Percentiles rank a stretch among this genome's conserved stretches.
Evolutionary conservation across 1,140 invertebrate species (phyloP).

Genomic region (Diorhabda carinulata): DNA sequence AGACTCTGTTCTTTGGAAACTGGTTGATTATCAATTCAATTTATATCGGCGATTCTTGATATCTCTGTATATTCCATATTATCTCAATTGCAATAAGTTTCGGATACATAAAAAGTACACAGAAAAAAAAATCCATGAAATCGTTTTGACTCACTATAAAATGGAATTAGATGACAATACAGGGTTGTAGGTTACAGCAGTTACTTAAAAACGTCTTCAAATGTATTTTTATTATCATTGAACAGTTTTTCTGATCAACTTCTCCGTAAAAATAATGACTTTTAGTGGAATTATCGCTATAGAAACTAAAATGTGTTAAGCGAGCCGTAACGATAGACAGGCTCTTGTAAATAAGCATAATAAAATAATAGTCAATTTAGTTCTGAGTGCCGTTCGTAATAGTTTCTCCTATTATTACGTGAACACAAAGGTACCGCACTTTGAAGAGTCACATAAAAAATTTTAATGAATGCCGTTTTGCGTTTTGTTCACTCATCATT

Average conservation of each 20-base stretch:
- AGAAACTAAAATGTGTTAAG: neutral
- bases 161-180: neutral
- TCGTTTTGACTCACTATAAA: no score
- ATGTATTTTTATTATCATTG: neutral
- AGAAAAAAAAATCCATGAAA: no score
- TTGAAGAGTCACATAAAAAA: neutral
- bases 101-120: no score
- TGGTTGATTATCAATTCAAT: no score
- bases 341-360: neutral
- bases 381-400: neutral
- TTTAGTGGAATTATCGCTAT: neutral
- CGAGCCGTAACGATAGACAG: neutral
- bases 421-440: neutral
- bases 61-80: no score
- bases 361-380: slow-evolving; percentile 3
- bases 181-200: neutral
- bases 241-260: neutral
- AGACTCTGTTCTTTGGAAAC: no score
- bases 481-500: no score
- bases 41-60: no score
- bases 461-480: neutral
- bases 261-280: neutral
- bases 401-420: neutral
- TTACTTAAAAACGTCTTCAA: neutral
- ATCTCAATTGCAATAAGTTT: no score